Evolutionary conservation across 2,888 invertebrate genomes (phyloP).

Genomic region (Cataglyphis rosenhaueri): DNA sequence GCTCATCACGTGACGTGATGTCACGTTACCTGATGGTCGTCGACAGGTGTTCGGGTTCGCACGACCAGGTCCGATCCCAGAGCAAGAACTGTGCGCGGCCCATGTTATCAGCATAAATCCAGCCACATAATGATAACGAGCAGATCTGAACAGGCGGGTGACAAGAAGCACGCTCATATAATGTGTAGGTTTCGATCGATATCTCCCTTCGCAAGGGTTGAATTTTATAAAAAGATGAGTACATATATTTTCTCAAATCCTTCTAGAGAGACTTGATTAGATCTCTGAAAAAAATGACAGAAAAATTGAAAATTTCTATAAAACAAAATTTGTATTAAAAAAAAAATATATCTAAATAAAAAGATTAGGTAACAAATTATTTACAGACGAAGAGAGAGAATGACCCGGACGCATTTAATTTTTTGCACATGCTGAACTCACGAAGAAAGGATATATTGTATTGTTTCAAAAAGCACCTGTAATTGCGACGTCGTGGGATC

Average conservation of each 20-base stretch:
- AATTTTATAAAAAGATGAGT: background rate
- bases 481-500: conserved; percentile 69
- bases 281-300: background rate
- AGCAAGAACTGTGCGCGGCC: conserved; percentile 48
- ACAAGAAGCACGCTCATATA: conserved; percentile 56
- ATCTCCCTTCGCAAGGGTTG: background rate
- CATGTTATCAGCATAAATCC: conserved; percentile 69
- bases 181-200: conserved; percentile 1
- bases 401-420: conserved; percentile 31
- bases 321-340: background rate
- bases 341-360: background rate
- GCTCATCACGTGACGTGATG: conserved; percentile 78
- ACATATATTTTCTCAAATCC: background rate
- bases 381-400: background rate
- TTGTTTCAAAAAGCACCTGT: conserved; percentile 68
- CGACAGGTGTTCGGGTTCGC: conserved; percentile 75
- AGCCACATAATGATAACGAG: conserved; percentile 73
- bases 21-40: conserved; percentile 78
- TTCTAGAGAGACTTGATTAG: background rate
- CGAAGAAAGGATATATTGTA: conserved; percentile 28
- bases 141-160: conserved; percentile 55
- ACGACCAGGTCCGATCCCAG: conserved; percentile 63
- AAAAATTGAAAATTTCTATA: background rate
- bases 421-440: conserved; percentile 11
- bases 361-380: background rate